Conservation (phyloP, 2,797 vertebrate genomes). For the Limosa lapponica region DNA sequence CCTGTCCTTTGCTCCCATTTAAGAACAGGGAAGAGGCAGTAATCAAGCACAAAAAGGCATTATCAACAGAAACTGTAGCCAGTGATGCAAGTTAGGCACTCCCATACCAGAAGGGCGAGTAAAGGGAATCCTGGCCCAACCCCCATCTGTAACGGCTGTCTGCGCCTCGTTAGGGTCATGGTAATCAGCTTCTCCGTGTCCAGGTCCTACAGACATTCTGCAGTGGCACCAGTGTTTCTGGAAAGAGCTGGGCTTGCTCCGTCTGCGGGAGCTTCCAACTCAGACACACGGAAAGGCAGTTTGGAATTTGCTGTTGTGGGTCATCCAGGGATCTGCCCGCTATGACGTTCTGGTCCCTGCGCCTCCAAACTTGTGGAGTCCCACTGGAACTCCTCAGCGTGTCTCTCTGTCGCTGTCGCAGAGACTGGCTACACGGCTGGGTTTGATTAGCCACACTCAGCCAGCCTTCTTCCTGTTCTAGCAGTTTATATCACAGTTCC, state of each 20-base stretch:
- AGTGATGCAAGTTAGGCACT: accelerated
- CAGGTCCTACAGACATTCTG: neutral
- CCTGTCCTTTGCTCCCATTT: neutral
- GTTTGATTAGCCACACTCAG: neutral
- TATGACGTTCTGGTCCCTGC: neutral
- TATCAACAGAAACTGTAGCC: neutral
- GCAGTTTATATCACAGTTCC: neutral
- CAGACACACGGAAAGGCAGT: neutral
- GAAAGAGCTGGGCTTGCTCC: neutral
- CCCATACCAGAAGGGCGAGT: neutral
- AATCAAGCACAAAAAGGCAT: neutral
- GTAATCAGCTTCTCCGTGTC: neutral
- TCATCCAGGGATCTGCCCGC: neutral
- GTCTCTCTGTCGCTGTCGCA: neutral
- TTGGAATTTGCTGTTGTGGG: neutral
- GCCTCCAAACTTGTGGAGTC: neutral
- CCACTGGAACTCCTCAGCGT: neutral
- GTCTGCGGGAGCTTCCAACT: neutral
- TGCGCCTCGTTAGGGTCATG: neutral
- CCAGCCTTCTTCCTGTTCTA: neutral
- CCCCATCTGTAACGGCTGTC: neutral
- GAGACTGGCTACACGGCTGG: neutral
- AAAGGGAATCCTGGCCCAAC: neutral
- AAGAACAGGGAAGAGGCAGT: neutral
- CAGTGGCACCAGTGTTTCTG: neutral